Percentiles rank a stretch among this genome's conserved stretches.
These are phyloP conservation scores for Botia almorhae DNA, from an alignment of 2,797 vertebrate species.

Conservation along the genomic window DNA sequence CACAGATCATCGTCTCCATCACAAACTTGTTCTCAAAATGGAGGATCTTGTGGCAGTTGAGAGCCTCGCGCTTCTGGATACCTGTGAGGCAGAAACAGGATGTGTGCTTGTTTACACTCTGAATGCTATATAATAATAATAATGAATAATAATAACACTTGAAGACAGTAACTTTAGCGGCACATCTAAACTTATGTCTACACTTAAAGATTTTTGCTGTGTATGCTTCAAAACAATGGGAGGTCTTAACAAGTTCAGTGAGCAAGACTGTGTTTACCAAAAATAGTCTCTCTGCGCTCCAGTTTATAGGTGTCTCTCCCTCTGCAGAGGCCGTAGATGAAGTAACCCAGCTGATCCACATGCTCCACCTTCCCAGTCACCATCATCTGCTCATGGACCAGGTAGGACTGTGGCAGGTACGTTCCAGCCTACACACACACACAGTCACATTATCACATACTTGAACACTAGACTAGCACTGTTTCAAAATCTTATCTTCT, in stretches of 20 bases:
- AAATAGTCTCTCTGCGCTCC: constrained; percentile 85
- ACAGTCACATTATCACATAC: constrained; percentile 15
- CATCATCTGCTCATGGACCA: constrained; percentile 95
- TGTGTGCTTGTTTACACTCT: not conserved
- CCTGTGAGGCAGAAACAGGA: constrained; percentile 73
- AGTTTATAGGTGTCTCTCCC: constrained; percentile 93
- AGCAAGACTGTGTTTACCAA: constrained; percentile 62
- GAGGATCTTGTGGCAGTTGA: constrained; percentile 85
- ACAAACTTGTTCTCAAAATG: constrained; percentile 90
- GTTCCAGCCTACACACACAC: constrained; percentile 83
- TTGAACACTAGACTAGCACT: not conserved
- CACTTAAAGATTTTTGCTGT: too few species aligned
- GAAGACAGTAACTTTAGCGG: too few species aligned
- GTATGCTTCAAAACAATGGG: not conserved
- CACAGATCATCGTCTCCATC: constrained; percentile 91
- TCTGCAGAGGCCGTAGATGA: constrained; percentile 90
- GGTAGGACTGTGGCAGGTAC: constrained; percentile 94
- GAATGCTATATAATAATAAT: too few species aligned
- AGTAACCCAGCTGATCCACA: constrained; percentile 87
- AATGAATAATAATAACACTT: too few species aligned
- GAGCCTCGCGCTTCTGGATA: constrained; percentile 91
- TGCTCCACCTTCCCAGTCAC: constrained; percentile 93
- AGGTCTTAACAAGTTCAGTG: constrained; percentile 48
- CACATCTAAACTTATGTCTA: too few species aligned
- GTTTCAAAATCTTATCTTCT: not conserved